phyloP scores from a whole-genome alignment of 2,888 invertebrate genomes.

The Ptychoptera albimana region DNA sequence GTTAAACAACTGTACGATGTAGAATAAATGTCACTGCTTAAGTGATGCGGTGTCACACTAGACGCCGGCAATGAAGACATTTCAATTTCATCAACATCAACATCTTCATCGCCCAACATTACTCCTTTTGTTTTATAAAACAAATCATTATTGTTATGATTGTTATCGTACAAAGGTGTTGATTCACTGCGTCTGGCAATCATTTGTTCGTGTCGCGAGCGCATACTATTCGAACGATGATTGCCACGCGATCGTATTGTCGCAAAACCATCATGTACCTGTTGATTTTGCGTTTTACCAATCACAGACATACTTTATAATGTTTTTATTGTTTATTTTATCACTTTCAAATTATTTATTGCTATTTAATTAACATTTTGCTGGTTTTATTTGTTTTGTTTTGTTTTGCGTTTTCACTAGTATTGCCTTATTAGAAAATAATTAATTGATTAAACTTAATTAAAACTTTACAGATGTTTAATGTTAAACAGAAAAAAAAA shows the following conservation, averaged over 20 bases:
- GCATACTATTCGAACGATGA: slow-evolving; percentile 25
- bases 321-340: slow-evolving; percentile 9
- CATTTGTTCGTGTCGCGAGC: too few species aligned
- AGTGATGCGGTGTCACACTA: too few species aligned
- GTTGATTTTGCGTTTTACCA: slow-evolving; percentile 21
- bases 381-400: neutral
- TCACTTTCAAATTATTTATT: slow-evolving; percentile 12
- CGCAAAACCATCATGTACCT: slow-evolving; percentile 73
- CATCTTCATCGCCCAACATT: too few species aligned
- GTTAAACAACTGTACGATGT: too few species aligned
- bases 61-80: too few species aligned
- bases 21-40: too few species aligned
- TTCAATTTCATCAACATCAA: too few species aligned
- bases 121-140: neutral
- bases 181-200: neutral
- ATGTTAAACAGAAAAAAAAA: too few species aligned
- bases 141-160: neutral
- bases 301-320: slow-evolving; percentile 14
- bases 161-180: slow-evolving; percentile 6
- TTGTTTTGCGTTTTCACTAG: neutral
- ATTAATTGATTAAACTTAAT: too few species aligned
- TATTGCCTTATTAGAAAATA: too few species aligned
- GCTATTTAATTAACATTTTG: neutral
- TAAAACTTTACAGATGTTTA: too few species aligned
- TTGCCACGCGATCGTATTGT: slow-evolving; percentile 53